Base-by-base conservation (phyloP, 2,888 invertebrate species). In the Oscheius sp. region DNA sequence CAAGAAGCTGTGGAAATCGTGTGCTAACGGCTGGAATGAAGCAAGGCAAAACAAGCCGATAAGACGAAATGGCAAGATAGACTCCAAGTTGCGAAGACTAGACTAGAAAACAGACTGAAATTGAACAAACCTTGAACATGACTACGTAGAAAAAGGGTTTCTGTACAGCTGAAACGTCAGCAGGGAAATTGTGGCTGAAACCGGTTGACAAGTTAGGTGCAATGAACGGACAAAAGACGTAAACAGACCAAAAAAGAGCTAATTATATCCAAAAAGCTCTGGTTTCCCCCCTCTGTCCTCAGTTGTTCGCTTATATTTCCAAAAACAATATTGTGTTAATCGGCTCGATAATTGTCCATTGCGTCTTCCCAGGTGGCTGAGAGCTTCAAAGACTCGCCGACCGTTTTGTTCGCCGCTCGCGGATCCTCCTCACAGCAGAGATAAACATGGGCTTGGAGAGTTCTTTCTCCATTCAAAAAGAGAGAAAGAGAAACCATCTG, bases 251-350 rank as follows among this genome's bases (percentile, higher is more conserved):
- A 15, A 15, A 37, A 37, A 8, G 8, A 15, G 37, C 15, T 37
- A 15, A 37, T 8, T 37, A 37, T 8, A 37, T 8, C 37, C 37
- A 37, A 37, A 37, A 37, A 37, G 15, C 37, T 37, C 15, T 37
- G n/a, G 17, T 45, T 45, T 45, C 46, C 17, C 6, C 46, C 20
- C 46, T 15, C n/a, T 45, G 46, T 45, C 12, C 5, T 6, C 17
- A 45, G 46, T 17, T 8, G 46, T 45, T n/a, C 46, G 8, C 46
- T 45, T 45, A 17, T 45, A 15, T 8, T 23, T 12, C 25, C 27
- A 23, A 61, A 61, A 61, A 61, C 61, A 61, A 61, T 61, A 61
- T 61, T 61, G 61, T 61, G 61, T 61, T 61, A 61, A 61, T 61
- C 61, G 61, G 42, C 50, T 27, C 42, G 33, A 46, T 61, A 61